A percentile compares a stretch with the other conserved stretches of the same genome.
Evolutionary conservation across 2,888 invertebrate genomes (phyloP).

Genomic region (Aromia moschata): DNA sequence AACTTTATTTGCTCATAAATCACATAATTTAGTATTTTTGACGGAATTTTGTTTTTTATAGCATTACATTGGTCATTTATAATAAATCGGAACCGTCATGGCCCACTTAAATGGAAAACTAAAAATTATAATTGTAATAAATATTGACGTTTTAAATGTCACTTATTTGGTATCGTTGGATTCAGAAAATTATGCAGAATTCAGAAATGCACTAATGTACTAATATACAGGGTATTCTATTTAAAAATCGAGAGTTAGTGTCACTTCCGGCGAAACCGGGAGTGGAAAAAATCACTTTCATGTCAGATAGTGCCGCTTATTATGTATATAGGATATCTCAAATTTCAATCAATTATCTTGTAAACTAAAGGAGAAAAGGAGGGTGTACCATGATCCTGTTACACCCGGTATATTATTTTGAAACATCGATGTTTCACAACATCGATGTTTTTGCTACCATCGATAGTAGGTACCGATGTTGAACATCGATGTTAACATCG

Average conservation of each 20-base stretch:
- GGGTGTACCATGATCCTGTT: not conserved
- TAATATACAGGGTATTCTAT: not conserved
- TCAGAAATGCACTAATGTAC: not conserved
- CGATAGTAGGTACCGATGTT: too few species aligned
- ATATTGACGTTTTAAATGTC: not conserved
- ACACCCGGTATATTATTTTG: not conserved
- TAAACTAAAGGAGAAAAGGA: not conserved
- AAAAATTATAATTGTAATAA: constrained; percentile 3
- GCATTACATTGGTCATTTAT: too few species aligned
- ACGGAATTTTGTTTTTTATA: too few species aligned
- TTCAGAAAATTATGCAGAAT: not conserved
- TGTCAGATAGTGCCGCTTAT: not conserved
- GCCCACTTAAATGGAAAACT: constrained; percentile 1
- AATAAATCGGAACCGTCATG: too few species aligned
- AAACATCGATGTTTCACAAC: too few species aligned
- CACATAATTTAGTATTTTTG: too few species aligned
- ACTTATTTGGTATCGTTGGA: not conserved
- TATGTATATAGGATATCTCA: not conserved
- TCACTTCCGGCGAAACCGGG: not conserved
- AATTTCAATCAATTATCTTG: not conserved
- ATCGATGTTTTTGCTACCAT: too few species aligned
- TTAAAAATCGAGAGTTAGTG: not conserved
- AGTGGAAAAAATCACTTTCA: not conserved
- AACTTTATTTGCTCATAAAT: constrained; percentile 1
- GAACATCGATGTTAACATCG: too few species aligned